Evolutionary conservation across 2,113 vertebrate species (phyloP), one percentile per base, ranked within the genome.

Genomic region (Rhabdornis inornatus): DNA sequence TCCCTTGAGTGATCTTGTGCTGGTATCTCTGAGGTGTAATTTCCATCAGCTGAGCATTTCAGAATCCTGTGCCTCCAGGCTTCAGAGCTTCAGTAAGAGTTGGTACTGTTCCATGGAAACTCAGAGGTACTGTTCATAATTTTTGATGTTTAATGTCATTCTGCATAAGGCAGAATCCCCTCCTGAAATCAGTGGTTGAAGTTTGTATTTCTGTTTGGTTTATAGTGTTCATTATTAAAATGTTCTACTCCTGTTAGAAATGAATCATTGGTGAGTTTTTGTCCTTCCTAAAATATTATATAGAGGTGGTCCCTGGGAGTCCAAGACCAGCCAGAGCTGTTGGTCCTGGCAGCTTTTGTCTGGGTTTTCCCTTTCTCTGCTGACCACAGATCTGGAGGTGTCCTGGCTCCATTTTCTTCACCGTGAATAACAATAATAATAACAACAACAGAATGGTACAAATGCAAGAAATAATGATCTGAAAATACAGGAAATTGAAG

Each of bases 181-280:
- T 59, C 12, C 33, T 70, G 2, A 59, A 79, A 86, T 56, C 20
- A 24, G 0, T 49, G 33, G 9, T 63, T 83, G 16, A 77, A 83
- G 19, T 66, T 87, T 81, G 30, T 80, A 44, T 63, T 90, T 60
- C 15, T 20, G 9, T 83, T 40, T 2, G 4, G 56, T 66, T 56
- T 76, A 61, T 59, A 27, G 33, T 78, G 50, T 78, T 94, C 23
- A 52, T 5, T 59, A 95, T 64, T 96, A 94, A 96, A 96, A 64
- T 0, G 0, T 70, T 91, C 14, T 15, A 20, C 12, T 89, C 82
- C 52, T 87, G 7, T 64, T 70, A 42, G 5, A 79, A 87, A 60
- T 11, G 0, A 82, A 21, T 60, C 61, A 87, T 40, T 63, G 15
- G 9, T 85, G 83, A 84, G 18, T 9, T 83, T 89, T 13, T 94